phyloP scores from a whole-genome alignment of 2,113 vertebrate genomes.

The Silurus asotus region DNA sequence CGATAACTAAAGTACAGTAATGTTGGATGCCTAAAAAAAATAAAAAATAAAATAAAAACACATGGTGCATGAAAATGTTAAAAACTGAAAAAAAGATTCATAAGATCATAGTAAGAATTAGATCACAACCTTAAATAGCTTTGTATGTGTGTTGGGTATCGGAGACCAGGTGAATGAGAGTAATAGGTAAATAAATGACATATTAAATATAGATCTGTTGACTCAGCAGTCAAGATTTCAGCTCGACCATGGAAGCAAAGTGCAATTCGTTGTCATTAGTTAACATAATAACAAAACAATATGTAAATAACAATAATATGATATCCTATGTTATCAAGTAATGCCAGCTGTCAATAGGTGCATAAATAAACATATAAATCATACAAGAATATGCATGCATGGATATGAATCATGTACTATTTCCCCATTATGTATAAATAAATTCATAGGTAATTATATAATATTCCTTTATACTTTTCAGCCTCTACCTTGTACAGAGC shows the following conservation, averaged over 20 bases:
- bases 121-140: too few species aligned
- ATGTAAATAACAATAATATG: background rate
- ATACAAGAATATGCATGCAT: background rate
- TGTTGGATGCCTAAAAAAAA: too few species aligned
- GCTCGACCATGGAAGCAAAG: background rate
- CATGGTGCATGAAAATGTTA: too few species aligned
- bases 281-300: background rate
- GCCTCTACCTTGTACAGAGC: background rate
- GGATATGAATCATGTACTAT: background rate
- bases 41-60: too few species aligned
- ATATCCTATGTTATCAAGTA: background rate
- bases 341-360: background rate
- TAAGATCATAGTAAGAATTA: too few species aligned
- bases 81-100: too few species aligned
- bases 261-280: slow-evolving; percentile 23
- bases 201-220: slow-evolving; percentile 35
- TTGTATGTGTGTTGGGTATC: background rate
- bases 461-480: background rate
- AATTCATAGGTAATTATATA: background rate
- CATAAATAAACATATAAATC: background rate
- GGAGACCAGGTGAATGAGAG: background rate
- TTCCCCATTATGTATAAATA: background rate
- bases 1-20: too few species aligned
- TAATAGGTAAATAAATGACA: slow-evolving; percentile 1
- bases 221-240: slow-evolving; percentile 33